phyloP scores from a whole-genome alignment of 2,888 invertebrate genomes.

The Limnephilus rhombicus region DNA sequence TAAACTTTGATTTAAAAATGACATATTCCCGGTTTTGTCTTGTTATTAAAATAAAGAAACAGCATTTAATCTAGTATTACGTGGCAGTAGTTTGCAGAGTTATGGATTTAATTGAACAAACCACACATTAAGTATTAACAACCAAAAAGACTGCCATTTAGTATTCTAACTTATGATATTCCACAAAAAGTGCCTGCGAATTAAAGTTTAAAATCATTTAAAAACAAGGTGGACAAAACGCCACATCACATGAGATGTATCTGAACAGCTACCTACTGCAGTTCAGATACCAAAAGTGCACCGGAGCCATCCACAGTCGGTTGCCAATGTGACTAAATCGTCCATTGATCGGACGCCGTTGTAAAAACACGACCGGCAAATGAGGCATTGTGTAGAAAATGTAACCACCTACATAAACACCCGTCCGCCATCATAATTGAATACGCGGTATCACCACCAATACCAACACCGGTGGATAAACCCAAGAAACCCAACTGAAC shows the following conservation, averaged over 20 bases:
- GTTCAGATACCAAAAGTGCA: not conserved
- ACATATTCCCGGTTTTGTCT: too few relatives aligned
- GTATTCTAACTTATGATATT: too few relatives aligned
- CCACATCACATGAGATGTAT: not conserved
- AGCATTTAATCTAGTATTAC: too few relatives aligned
- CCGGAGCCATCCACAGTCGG: not conserved
- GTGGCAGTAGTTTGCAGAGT: too few relatives aligned
- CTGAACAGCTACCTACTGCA: not conserved
- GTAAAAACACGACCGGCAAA: slow-evolving; percentile 33
- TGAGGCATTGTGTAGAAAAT: slow-evolving; percentile 42
- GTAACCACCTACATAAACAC: slow-evolving; percentile 4
- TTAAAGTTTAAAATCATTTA: too few relatives aligned
- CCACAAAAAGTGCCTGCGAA: too few relatives aligned
- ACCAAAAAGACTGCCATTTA: too few relatives aligned
- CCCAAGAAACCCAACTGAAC: slow-evolving; percentile 11
- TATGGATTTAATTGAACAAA: too few relatives aligned
- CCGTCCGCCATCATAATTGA: not conserved
- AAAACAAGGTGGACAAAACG: not conserved
- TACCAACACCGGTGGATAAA: slow-evolving; percentile 2
- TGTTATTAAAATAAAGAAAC: too few relatives aligned
- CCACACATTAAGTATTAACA: too few relatives aligned
- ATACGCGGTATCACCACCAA: not conserved
- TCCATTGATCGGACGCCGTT: slow-evolving; percentile 8
- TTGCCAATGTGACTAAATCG: slow-evolving; percentile 36
- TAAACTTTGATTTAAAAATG: too few relatives aligned